Evolutionary conservation across 2,113 vertebrate genomes (phyloP).

Genomic region (Cervus canadensis): DNA sequence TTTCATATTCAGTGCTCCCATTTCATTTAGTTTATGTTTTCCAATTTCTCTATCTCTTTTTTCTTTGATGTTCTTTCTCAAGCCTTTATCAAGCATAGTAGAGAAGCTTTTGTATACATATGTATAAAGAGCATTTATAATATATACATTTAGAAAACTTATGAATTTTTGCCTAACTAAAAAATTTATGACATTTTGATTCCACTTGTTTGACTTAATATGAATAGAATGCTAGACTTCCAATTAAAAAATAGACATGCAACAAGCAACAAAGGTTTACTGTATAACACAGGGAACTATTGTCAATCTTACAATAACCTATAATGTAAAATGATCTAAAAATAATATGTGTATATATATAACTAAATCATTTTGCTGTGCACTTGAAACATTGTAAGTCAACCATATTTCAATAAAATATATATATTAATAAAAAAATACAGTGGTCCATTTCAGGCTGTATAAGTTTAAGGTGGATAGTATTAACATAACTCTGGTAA

Average conservation of each 20-base stretch:
- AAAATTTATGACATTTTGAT: not conserved
- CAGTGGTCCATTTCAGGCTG: not conserved
- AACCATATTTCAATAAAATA: not conserved
- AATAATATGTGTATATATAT: not conserved
- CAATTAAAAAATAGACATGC: not conserved
- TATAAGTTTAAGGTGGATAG: not conserved
- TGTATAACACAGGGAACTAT: not conserved
- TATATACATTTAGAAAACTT: not conserved
- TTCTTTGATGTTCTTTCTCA: not conserved
- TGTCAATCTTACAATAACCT: not conserved
- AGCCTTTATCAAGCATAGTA: not conserved
- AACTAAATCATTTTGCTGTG: not conserved
- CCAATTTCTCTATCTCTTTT: not conserved
- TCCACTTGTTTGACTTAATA: not conserved
- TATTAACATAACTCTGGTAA: slow-evolving; percentile 11
- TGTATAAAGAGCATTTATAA: not conserved
- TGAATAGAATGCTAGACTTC: not conserved
- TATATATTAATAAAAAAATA: not conserved
- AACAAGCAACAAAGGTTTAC: not conserved
- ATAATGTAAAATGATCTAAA: not conserved
- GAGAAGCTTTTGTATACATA: not conserved
- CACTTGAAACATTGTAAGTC: not conserved
- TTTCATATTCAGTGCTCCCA: not conserved
- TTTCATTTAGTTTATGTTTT: not conserved
- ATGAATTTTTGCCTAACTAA: not conserved